A percentile compares a stretch with the other conserved stretches of the same genome.
These are phyloP conservation scores for Pagrus major DNA, from an alignment of 2,113 vertebrate species.

Conservation along the genomic window DNA sequence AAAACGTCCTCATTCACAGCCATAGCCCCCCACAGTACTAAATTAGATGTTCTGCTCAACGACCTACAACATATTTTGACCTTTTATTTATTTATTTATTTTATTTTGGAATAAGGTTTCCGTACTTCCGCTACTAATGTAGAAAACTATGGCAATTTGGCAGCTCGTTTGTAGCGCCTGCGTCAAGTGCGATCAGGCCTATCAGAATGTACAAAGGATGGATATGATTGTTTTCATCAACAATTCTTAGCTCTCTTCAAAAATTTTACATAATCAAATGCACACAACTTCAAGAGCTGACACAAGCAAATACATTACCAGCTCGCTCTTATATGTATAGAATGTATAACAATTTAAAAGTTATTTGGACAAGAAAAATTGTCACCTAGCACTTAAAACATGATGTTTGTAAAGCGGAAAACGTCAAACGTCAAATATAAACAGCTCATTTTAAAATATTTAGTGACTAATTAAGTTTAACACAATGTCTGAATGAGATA, in stretches of 20 bases:
- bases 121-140: conserved; percentile 1
- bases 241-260: not conserved
- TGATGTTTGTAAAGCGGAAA: not conserved
- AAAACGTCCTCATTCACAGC: not conserved
- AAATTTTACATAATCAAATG: not conserved
- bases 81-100: not conserved
- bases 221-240: conserved; percentile 11
- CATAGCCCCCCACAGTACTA: fast-evolving
- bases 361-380: not conserved
- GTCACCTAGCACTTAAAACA: too few relatives aligned
- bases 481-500: not conserved
- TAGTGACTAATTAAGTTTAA: not conserved
- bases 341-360: not conserved
- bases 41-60: not conserved
- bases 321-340: not conserved
- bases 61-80: not conserved
- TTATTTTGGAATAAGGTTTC: conserved; percentile 33
- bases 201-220: too few relatives aligned
- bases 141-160: fast-evolving
- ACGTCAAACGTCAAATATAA: not conserved
- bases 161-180: not conserved
- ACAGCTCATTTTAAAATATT: not conserved
- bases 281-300: not conserved
- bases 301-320: too few relatives aligned
- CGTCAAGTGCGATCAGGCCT: not conserved